phyloP scores from a whole-genome alignment of 92 coral and sea anemone genomes.

The Palythoa heliodiscus region DNA sequence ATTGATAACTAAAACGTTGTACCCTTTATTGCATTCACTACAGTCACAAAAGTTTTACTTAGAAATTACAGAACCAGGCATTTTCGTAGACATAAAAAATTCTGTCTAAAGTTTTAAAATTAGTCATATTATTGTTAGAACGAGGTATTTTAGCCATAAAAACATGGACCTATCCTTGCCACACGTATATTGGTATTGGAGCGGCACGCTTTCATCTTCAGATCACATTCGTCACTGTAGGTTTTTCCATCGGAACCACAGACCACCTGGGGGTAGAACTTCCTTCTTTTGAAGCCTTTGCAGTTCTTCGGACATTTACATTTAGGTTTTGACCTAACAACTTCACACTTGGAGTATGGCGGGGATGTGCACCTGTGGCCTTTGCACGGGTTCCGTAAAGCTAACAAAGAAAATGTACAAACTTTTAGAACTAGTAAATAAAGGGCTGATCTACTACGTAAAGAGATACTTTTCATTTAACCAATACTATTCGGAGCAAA shows the following conservation, averaged over 20 bases:
- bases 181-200: background rate
- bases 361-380: background rate
- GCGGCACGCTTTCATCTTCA: background rate
- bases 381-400: background rate
- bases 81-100: no score
- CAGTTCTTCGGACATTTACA: background rate
- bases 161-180: background rate
- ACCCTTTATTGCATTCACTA: no score
- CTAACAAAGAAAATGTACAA: background rate
- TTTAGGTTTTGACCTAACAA: background rate
- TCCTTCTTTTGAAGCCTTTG: background rate
- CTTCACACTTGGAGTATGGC: background rate
- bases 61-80: no score
- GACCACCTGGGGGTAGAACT: background rate
- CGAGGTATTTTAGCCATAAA: background rate
- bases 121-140: background rate
- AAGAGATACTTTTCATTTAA: no score
- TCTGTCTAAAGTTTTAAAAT: no score
- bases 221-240: background rate
- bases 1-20: no score
- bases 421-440: no score
- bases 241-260: slow-evolving; percentile 16
- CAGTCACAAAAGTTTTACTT: no score
- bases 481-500: no score
- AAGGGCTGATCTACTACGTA: no score